phyloP scores from a whole-genome alignment of 2,888 invertebrate species.

The Synanthedon vespiformis region DNA sequence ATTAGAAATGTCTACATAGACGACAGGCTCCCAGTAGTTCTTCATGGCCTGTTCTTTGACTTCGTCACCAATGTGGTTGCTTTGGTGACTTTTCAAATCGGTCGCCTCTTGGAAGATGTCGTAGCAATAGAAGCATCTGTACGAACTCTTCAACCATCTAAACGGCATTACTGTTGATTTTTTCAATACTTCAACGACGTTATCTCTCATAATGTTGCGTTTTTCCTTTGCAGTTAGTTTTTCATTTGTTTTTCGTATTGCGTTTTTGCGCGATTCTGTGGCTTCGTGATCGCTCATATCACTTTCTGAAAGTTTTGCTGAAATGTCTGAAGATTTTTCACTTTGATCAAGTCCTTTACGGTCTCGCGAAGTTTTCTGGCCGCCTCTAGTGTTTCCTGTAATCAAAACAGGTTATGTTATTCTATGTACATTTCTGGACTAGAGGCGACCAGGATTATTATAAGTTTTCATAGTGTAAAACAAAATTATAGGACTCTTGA shows the following conservation, averaged over 20 bases:
- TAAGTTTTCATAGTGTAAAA: no score
- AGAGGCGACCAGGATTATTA: constrained; percentile 32
- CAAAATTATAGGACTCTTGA: background rate
- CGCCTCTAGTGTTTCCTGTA: constrained; percentile 55
- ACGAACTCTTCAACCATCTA: constrained; percentile 57
- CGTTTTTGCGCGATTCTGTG: background rate
- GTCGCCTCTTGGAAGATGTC: constrained; percentile 55
- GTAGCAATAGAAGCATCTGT: constrained; percentile 61
- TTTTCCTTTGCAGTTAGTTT: constrained; percentile 34
- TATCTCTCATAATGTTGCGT: constrained; percentile 43
- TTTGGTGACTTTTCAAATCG: constrained; percentile 45
- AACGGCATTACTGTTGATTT: constrained; percentile 58
- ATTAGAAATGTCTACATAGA: constrained; percentile 47
- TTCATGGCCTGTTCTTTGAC: constrained; percentile 46
- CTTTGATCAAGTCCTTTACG: constrained; percentile 1
- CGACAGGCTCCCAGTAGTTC: constrained; percentile 56
- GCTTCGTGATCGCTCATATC: constrained; percentile 3
- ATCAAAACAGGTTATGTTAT: constrained; percentile 37
- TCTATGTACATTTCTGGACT: constrained; percentile 8
- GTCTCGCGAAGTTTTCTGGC: constrained; percentile 29
- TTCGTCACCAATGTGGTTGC: constrained; percentile 29
- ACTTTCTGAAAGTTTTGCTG: background rate
- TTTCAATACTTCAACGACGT: constrained; percentile 42
- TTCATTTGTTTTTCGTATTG: background rate
- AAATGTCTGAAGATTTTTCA: no score